A percentile compares a stretch with the other conserved stretches of the same genome.
phyloP scores from a whole-genome alignment of 1,140 invertebrate species.

The Lordiphosa stackelbergi region DNA sequence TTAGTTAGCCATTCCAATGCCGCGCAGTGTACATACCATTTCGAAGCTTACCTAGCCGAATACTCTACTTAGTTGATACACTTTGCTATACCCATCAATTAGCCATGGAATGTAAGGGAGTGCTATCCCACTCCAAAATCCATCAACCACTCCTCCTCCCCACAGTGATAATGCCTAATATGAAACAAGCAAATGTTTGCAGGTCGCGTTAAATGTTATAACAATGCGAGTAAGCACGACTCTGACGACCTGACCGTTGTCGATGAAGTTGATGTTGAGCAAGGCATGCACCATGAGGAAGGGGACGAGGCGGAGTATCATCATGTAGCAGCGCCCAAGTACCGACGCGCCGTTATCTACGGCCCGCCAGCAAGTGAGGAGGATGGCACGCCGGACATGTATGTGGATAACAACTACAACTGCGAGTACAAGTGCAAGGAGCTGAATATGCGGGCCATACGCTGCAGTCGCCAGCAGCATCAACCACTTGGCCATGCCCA shows the following conservation, averaged over 20 bases:
- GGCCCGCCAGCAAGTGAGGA: constrained; percentile 12
- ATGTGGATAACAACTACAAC: constrained; percentile 56
- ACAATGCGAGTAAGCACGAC: constrained; percentile 42
- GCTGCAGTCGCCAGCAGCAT: constrained; percentile 62
- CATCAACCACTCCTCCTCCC: constrained; percentile 24
- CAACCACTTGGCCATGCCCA: constrained; percentile 33
- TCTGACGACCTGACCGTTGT: constrained; percentile 13
- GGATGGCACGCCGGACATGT: constrained; percentile 24
- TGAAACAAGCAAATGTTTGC: constrained; percentile 76
- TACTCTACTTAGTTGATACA: too few species aligned
- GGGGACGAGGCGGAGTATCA: constrained; percentile 22
- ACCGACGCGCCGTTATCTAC: constrained; percentile 53
- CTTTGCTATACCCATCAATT: too few species aligned
- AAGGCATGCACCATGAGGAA: constrained; percentile 34
- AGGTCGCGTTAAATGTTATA: constrained; percentile 73
- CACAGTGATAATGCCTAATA: constrained; percentile 74
- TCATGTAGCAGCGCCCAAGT: constrained; percentile 50
- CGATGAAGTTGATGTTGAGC: constrained; percentile 30
- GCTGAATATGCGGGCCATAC: constrained; percentile 70
- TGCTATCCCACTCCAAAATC: neutral
- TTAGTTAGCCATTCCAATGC: too few species aligned
- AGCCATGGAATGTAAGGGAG: too few species aligned
- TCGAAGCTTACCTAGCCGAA: too few species aligned
- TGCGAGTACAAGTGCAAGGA: constrained; percentile 73
- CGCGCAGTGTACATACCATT: too few species aligned